Evolutionary conservation across 2,113 vertebrate genomes (phyloP).

Genomic region (Aegotheles bennettii): DNA sequence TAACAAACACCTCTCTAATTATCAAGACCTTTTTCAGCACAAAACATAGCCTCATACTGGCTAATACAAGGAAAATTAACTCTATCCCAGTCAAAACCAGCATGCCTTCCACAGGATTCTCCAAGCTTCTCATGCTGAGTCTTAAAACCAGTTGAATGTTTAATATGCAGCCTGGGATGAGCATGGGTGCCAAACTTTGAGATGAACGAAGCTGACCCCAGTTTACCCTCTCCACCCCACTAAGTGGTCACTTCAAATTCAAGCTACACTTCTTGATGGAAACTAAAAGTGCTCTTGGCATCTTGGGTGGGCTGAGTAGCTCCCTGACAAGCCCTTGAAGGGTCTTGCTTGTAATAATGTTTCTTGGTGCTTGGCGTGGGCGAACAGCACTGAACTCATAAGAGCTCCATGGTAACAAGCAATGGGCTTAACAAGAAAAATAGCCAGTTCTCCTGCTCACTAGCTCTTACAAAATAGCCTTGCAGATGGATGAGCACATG

Average conservation of each 20-base stretch:
- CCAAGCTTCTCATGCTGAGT: not conserved
- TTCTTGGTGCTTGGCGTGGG: not conserved
- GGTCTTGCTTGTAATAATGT: not conserved
- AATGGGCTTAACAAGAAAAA: conserved; percentile 1
- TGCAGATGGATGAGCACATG: not conserved
- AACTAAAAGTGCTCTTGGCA: not conserved
- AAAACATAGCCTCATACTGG: no score
- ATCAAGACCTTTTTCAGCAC: no score
- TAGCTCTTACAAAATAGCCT: not conserved
- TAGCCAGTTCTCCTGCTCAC: not conserved
- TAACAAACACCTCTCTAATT: no score
- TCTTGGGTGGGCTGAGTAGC: not conserved
- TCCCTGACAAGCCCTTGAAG: not conserved
- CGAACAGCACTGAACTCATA: not conserved
- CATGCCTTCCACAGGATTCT: not conserved
- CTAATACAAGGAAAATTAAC: no score
- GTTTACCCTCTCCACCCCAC: not conserved
- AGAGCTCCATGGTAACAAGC: conserved; percentile 56
- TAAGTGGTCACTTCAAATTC: not conserved
- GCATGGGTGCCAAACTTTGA: not conserved
- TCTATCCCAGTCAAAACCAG: no score
- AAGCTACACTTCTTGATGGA: rapidly evolving
- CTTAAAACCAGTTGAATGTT: not conserved
- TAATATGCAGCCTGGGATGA: not conserved
- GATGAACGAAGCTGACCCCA: not conserved